A percentile compares a stretch with the other conserved stretches of the same genome.
Evolutionary conservation across 2,888 invertebrate species (phyloP).

Genomic region (Pocota personata): DNA sequence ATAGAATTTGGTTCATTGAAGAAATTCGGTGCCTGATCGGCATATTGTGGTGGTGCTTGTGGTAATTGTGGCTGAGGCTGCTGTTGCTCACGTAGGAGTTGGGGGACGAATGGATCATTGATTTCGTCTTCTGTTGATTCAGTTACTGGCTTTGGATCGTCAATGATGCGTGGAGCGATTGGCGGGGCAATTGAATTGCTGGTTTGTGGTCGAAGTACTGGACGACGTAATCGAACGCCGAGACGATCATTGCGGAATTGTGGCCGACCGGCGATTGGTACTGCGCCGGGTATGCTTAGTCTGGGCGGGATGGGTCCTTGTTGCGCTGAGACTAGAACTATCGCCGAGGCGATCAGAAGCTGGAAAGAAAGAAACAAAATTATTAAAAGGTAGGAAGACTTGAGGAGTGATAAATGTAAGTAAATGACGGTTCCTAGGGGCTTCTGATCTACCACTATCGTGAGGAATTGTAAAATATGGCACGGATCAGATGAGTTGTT

Average conservation of each 20-base stretch:
- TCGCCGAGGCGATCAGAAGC: conserved; percentile 63
- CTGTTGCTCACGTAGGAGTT: conserved; percentile 80
- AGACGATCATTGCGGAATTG: conserved; percentile 78
- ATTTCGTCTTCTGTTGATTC: conserved; percentile 87
- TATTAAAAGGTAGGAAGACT: neutral
- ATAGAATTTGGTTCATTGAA: conserved; percentile 78
- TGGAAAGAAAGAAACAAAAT: conserved; percentile 57
- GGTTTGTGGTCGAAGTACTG: conserved; percentile 82
- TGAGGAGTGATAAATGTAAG: too few species aligned
- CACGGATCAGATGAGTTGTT: too few species aligned
- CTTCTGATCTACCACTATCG: too few species aligned
- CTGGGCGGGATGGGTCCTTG: conserved; percentile 86
- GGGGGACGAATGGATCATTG: conserved; percentile 85
- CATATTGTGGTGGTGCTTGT: conserved; percentile 80
- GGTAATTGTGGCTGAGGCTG: conserved; percentile 81
- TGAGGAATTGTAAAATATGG: too few species aligned
- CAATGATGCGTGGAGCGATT: conserved; percentile 78
- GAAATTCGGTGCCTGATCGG: conserved; percentile 77
- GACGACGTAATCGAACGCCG: conserved; percentile 80
- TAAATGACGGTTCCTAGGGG: too few species aligned
- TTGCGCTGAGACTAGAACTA: conserved; percentile 81
- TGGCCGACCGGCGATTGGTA: conserved; percentile 81
- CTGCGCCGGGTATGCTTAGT: conserved; percentile 87
- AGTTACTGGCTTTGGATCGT: conserved; percentile 86
- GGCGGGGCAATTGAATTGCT: conserved; percentile 84